Evolutionary conservation across 2,797 vertebrate species (phyloP).

Genomic region (Allobates femoralis): DNA sequence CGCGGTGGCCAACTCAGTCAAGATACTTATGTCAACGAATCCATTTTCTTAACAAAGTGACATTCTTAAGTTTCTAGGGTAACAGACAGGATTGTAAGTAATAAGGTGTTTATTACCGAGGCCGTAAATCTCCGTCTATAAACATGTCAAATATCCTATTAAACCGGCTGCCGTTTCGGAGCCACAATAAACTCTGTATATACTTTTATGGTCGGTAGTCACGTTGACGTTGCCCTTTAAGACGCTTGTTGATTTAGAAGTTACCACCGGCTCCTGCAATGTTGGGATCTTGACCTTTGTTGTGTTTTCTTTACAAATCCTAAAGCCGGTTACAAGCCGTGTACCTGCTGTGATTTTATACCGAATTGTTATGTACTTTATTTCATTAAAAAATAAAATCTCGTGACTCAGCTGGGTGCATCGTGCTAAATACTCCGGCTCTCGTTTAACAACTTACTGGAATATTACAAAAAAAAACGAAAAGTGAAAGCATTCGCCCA

Average conservation of each 20-base stretch:
- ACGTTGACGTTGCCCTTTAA: constrained; percentile 75
- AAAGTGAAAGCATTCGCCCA: constrained; percentile 19
- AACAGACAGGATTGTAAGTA: constrained; percentile 80
- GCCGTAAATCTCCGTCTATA: constrained; percentile 81
- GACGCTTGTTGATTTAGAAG: constrained; percentile 77
- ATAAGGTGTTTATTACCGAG: constrained; percentile 80
- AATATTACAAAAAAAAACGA: neutral
- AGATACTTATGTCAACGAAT: constrained; percentile 79
- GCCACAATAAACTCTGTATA: constrained; percentile 78
- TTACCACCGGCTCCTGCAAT: constrained; percentile 74
- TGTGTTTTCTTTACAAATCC: constrained; percentile 75
- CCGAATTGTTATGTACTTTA: constrained; percentile 58
- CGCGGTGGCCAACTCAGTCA: constrained; percentile 78
- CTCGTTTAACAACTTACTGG: constrained; percentile 42
- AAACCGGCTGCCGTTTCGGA: constrained; percentile 76
- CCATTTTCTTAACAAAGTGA: constrained; percentile 77
- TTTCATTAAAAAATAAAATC: constrained; percentile 19
- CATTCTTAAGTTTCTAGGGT: constrained; percentile 81
- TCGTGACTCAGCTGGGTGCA: constrained; percentile 1
- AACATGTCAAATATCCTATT: constrained; percentile 79
- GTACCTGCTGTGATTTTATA: constrained; percentile 71
- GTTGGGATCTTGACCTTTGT: constrained; percentile 77
- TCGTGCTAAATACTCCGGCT: constrained; percentile 47
- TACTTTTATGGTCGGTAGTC: constrained; percentile 71
- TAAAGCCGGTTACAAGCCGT: constrained; percentile 70